Evolutionary conservation across 2,888 invertebrate genomes (phyloP).

Genomic region (Mesoligia furuncula): DNA sequence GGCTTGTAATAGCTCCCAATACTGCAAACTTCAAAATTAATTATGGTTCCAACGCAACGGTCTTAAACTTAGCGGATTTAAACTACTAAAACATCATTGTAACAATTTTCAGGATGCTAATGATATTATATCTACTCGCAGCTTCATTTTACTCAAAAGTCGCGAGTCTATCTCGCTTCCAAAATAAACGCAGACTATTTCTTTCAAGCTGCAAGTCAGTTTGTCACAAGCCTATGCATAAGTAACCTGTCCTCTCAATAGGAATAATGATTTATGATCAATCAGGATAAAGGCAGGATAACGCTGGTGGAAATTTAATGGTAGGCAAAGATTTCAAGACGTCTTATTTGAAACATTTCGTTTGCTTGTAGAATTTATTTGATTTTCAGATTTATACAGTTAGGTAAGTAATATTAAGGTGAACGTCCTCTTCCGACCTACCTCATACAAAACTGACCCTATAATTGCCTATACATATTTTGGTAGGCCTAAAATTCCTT

Average conservation of each 20-base stretch:
- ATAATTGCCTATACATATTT: conserved; percentile 3
- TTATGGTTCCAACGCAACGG: neutral
- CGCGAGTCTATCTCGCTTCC: neutral
- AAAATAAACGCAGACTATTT: neutral
- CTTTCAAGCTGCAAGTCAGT: conserved; percentile 13
- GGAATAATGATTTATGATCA: conserved; percentile 31
- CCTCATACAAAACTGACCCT: conserved; percentile 39
- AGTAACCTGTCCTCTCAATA: neutral
- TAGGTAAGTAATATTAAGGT: conserved; percentile 5
- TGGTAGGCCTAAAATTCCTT: conserved; percentile 20
- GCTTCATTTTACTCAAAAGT: neutral
- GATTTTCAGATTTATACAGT: neutral
- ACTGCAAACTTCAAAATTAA: conserved; percentile 1
- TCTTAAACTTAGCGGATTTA: too few species aligned
- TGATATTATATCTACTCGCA: too few species aligned
- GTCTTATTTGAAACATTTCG: conserved; percentile 48
- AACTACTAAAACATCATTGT: neutral
- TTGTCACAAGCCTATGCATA: conserved; percentile 18
- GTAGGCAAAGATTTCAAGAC: neutral
- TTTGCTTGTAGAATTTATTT: conserved; percentile 1
- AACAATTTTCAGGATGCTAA: neutral
- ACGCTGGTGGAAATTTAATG: conserved; percentile 32
- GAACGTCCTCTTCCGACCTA: conserved; percentile 26
- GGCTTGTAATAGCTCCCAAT: neutral
- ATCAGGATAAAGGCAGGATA: conserved; percentile 43